Evolutionary conservation across 1,140 invertebrate genomes (phyloP), one percentile per base, ranked within the genome.

Genomic region (Drosophila ercepeae): DNA sequence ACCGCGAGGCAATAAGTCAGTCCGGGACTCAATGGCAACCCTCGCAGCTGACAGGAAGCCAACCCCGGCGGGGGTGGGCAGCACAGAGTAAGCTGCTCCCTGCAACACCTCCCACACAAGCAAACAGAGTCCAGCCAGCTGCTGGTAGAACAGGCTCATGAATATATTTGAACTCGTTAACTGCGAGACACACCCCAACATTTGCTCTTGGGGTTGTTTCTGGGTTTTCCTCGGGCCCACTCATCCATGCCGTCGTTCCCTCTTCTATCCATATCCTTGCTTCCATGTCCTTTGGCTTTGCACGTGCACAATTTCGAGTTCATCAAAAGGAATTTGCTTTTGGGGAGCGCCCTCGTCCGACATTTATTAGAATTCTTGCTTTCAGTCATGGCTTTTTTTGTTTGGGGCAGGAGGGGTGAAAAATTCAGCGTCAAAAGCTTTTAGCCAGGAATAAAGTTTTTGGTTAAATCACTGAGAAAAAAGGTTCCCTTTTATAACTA

Each of bases 121-220:
- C 27, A 32, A 9, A n/a, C 29, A 32, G 13, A 16, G 36, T 7
- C 13, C 16, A 14, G 46, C 60, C 61, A 65, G 63, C 65, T 63
- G 59, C 81, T 86, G 83, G 86, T 89, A 81, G 71, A 69, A 77
- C 76, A 50, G 55, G 81, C 86, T 89, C 81, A 89, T 89, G 86
- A 89, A 89, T 89, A 89, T 81, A 89, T 89, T 89, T 89, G 86
- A 78, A 82, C 86, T 89, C 86, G 86, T 89, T 89, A 89, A 86
- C 81, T 75, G 49, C 58, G 70, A 32, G 29, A 77, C 83, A 75
- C 83, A 79, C 75, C 64, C 68, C 60, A 74, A 69, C 60, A 81
- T 64, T 57, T 52, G 52, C 44, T 54, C 41, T 25, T 71, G 59
- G 76, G 76, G 76, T 78, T 70, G 75, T 65, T 78, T 14, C 34